These are phyloP conservation scores for Sinocyclocheilus anophthalmus DNA, from an alignment of 2,113 vertebrate genomes.

Conservation along the genomic window DNA sequence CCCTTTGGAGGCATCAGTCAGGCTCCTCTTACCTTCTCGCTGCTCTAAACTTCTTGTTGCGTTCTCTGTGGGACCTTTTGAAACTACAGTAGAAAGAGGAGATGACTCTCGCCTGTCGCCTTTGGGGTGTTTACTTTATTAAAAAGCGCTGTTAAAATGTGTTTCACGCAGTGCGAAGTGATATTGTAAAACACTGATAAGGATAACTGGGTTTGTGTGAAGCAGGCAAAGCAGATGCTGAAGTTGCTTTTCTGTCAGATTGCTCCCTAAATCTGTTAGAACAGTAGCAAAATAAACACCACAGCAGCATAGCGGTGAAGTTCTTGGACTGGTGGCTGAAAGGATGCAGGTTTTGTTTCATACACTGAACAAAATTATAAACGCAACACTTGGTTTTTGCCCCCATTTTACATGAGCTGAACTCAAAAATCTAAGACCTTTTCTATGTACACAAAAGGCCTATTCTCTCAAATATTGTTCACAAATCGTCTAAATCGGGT, in stretches of 20 bases:
- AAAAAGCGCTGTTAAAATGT: not conserved
- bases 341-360: not conserved
- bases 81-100: not conserved
- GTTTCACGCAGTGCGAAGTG: not conserved
- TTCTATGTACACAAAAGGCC: too few species aligned
- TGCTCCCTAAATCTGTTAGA: not conserved
- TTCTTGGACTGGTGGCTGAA: not conserved
- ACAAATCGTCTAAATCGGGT: too few species aligned
- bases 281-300: not conserved
- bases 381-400: too few species aligned
- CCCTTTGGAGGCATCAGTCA: not conserved
- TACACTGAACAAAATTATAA: too few species aligned
- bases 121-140: slow-evolving; percentile 25
- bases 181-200: slow-evolving; percentile 30
- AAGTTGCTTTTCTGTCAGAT: slow-evolving; percentile 11
- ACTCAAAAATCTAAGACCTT: too few species aligned
- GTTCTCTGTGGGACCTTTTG: slow-evolving; percentile 5
- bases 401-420: too few species aligned
- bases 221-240: slow-evolving; percentile 21
- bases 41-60: slow-evolving; percentile 4
- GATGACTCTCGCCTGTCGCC: not conserved
- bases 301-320: not conserved
- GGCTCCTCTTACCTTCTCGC: not conserved
- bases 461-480: too few species aligned
- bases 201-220: not conserved